These are phyloP conservation scores for Agrotis puta DNA, from an alignment of 2,888 invertebrate species.

Conservation along the genomic window DNA sequence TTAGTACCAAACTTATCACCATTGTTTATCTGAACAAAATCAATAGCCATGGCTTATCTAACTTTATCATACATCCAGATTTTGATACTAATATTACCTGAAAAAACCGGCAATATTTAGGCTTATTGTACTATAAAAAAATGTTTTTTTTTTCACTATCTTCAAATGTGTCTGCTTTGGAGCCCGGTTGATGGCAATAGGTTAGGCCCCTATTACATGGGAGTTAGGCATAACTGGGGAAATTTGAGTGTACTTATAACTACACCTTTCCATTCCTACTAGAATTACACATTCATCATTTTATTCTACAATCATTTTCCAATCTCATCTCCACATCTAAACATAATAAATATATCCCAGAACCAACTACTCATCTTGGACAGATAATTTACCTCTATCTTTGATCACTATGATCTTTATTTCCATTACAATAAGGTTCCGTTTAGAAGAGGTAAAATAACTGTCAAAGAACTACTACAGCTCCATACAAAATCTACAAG, in stretches of 20 bases:
- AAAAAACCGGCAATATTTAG: background rate
- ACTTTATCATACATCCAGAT: background rate
- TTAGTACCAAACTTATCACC: conserved; percentile 10
- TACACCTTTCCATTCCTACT: too few species aligned
- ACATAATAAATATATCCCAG: background rate
- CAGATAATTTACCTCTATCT: background rate
- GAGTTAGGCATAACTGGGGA: too few species aligned
- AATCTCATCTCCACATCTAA: conserved; percentile 28
- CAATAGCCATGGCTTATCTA: conserved; percentile 22
- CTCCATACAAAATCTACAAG: conserved; percentile 2
- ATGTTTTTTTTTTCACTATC: too few species aligned
- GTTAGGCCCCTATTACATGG: too few species aligned
- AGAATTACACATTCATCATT: too few species aligned
- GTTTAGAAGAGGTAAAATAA: background rate
- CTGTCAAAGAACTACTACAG: background rate
- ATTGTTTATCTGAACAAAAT: conserved; percentile 13
- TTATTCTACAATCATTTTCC: background rate
- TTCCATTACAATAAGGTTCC: background rate
- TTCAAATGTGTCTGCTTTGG: too few species aligned
- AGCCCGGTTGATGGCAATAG: too few species aligned
- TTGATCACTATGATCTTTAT: background rate
- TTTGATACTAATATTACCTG: background rate
- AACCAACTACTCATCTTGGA: background rate
- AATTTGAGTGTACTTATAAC: too few species aligned
- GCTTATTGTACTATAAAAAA: too few species aligned